Evolutionary conservation across 2,888 invertebrate genomes (phyloP), one percentile per base, ranked within the genome.

Genomic region (Lissonota sp.): DNA sequence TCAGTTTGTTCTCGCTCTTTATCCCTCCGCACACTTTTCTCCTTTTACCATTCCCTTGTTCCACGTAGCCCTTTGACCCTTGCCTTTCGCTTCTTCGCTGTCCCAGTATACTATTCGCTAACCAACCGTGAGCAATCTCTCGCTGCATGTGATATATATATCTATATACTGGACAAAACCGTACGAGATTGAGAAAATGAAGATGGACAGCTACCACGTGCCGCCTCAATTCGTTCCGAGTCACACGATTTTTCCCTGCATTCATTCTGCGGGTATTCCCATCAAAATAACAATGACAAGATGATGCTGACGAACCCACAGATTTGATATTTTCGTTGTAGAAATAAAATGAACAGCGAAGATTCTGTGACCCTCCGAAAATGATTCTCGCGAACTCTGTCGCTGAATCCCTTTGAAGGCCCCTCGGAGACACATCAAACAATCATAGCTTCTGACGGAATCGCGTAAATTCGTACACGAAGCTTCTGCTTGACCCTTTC

Each of bases 161-260:
- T 58, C 10, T 16, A 39, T 55, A 26, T 64, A 64, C 16, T 16
- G 42, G 37, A 0, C 1, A 63, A 26, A 66, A 39, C 8, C 51
- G 58, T 53, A 64, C 51, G 53, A 60, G 62, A 79, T 60, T 55
- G 83, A 63, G 73, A 82, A 84, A 89, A 89, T 87, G 85, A 88
- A 88, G 88, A 90, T 89, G 72, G 88, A 89, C 89, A 87, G 80
- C 74, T 63, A 83, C 86, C 89, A 87, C 89, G 88, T 88, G 89
- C 82, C 73, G 64, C 37, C 66, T 72, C 10, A 79, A 75, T 83
- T 83, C 71, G 70, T 69, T 64, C 77, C 74, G 76, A 49, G 5
- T 69, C 39, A 8, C 55, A 37, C 67, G 53, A 58, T 49, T 51
- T 77, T 64, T 37, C 62, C 42, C 6, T 57, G 62, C 64, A 46